A percentile compares a stretch with the other conserved stretches of the same genome.
These are phyloP conservation scores for Tetranychus truncatus DNA, from an alignment of 2,888 invertebrate species.

Conservation along the genomic window DNA sequence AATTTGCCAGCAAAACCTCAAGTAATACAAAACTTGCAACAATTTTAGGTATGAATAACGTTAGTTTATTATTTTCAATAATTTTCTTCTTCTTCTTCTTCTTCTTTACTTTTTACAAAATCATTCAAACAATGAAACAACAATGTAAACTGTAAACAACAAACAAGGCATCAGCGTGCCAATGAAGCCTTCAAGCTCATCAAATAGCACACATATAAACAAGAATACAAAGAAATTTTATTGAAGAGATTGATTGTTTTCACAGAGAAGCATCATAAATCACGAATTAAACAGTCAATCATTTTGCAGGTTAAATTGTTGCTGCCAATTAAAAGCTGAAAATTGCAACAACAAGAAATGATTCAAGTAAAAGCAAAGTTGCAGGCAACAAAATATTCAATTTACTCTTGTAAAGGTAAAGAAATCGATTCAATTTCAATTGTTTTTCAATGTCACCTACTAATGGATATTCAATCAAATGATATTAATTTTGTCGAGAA, in stretches of 20 bases:
- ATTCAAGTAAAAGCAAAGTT: background rate
- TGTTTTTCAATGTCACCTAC: no score
- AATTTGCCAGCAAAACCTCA: background rate
- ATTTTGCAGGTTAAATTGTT: background rate
- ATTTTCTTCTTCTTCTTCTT: background rate
- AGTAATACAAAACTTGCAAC: no score
- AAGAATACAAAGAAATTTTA: background rate
- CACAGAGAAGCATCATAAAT: background rate
- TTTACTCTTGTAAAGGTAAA: no score
- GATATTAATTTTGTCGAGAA: no score
- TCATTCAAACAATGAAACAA: background rate
- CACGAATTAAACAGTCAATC: conserved; percentile 1
- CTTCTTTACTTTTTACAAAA: background rate
- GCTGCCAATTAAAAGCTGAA: background rate
- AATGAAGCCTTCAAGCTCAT: background rate
- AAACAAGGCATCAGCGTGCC: background rate
- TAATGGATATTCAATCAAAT: no score
- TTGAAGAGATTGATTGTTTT: background rate
- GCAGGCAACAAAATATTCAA: background rate
- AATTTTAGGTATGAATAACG: no score
- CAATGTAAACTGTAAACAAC: background rate
- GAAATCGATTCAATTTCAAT: no score
- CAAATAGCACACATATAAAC: background rate
- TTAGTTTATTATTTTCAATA: background rate
- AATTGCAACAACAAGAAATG: background rate